Percentiles rank a stretch among this genome's conserved stretches.
Conservation (phyloP, 2,113 vertebrate species). For the Apodemus speciosus region DNA sequence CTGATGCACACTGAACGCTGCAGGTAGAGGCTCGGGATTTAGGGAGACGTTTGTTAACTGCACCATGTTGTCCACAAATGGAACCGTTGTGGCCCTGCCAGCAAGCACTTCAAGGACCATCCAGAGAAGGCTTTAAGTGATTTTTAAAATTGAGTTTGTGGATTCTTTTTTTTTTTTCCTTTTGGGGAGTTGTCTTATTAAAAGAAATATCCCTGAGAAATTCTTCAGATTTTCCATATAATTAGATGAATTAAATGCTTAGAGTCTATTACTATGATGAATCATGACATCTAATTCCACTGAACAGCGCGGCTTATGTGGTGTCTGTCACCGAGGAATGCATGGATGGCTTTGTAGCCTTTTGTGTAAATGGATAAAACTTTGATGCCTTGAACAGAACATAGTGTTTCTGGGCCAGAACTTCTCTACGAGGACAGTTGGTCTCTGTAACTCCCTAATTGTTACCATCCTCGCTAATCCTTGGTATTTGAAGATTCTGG, state of each 20-base stretch:
- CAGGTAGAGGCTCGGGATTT: background rate
- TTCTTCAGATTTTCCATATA: background rate
- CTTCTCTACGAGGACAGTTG: background rate
- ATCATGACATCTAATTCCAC: background rate
- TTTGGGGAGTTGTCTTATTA: background rate
- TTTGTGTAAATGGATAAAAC: background rate
- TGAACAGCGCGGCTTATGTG: background rate
- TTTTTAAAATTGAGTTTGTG: constrained; percentile 36
- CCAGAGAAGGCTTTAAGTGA: background rate
- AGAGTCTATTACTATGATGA: background rate
- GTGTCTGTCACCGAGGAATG: background rate
- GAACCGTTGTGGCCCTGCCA: background rate
- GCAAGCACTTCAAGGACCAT: background rate
- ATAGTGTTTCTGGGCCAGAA: background rate
- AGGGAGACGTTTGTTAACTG: background rate
- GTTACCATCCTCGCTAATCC: background rate
- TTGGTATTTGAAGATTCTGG: background rate
- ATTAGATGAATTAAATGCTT: constrained; percentile 37
- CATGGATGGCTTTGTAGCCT: background rate
- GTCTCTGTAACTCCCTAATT: background rate
- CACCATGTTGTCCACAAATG: background rate
- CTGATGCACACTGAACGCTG: rapidly evolving
- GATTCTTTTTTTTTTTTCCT: constrained; percentile 36
- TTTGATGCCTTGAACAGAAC: background rate
- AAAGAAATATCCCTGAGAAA: constrained; percentile 20